Base-by-base conservation (phyloP, 2,113 vertebrate species). In the Leuciscus idus region DNA sequence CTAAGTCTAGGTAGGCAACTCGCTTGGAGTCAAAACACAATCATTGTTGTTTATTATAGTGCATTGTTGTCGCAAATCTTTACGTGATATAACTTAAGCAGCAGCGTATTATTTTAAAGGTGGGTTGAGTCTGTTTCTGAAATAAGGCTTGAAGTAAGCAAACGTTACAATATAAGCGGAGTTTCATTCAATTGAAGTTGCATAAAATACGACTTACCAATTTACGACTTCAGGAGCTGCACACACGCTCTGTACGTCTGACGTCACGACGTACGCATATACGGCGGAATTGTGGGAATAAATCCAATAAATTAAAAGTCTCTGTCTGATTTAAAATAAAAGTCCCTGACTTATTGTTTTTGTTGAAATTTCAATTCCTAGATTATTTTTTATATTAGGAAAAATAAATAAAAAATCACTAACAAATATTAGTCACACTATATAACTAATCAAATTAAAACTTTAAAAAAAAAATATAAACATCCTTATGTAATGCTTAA, bases 301-400 rank as follows among this genome's bases (percentile, higher is more conserved):
- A 19, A 21, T 4, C 17, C 0, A n/a, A 52, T 59, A 84, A 23
- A 72, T 6, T 80, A 84, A 88, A 86, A 88, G 84, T 39, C 73
- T 4, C 46, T 10, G 9, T 10, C 4, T 64, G 0, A 36, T 3
- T 19, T 21, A 70, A 5, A 28, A 1, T 46, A 11, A 76, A 46
- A 75, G 68, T 39, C 68, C 1, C 33, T 21, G 5, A 21, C 1
- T 4, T 17, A 19, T 10, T 36, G 66, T 70, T 70, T 36, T 36
- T 1, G 30, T 21, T 21, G 1, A 4, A 36, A 4, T 36, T 36
- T 36, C 15, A 52, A 4, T 52, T 17, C 17, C 36, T 6, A 19
- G 17, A 36, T 36, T 50, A 7, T 55, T 55, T 12, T 19, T 33
- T 9, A 68, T 9, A 8, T 68, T 19, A 68, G 28, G 17, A 30